These are phyloP conservation scores for Microhierax caerulescens DNA, from an alignment of 2,797 vertebrate genomes.

Conservation along the genomic window DNA sequence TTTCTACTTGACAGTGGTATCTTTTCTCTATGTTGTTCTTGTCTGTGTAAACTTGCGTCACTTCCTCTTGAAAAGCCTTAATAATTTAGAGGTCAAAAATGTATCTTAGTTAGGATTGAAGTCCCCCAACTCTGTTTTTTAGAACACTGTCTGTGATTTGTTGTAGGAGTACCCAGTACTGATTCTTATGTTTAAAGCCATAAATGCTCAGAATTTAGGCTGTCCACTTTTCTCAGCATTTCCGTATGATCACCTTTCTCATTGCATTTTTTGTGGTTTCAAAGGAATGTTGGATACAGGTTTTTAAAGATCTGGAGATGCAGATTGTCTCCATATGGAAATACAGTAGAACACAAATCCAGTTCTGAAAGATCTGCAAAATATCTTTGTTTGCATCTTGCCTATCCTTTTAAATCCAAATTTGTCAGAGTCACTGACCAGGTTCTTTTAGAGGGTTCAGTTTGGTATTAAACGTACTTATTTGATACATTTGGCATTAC, in stretches of 20 bases:
- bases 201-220: neutral
- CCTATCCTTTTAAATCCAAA: neutral
- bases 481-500: neutral
- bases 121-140: neutral
- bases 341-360: neutral
- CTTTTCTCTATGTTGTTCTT: neutral
- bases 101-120: neutral
- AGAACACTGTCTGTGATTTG: neutral
- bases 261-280: neutral
- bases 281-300: neutral
- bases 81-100: neutral
- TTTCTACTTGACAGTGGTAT: fast-evolving
- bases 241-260: neutral
- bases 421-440: neutral
- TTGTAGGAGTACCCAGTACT: neutral
- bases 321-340: neutral
- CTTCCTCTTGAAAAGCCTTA: neutral
- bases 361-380: neutral
- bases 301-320: neutral
- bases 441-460: neutral
- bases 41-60: neutral
- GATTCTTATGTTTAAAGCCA: neutral
- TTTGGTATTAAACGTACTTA: neutral
- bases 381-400: neutral
- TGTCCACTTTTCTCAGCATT: neutral